Base-by-base conservation (phyloP, 2,888 invertebrate species). In the Elmis aenea region DNA sequence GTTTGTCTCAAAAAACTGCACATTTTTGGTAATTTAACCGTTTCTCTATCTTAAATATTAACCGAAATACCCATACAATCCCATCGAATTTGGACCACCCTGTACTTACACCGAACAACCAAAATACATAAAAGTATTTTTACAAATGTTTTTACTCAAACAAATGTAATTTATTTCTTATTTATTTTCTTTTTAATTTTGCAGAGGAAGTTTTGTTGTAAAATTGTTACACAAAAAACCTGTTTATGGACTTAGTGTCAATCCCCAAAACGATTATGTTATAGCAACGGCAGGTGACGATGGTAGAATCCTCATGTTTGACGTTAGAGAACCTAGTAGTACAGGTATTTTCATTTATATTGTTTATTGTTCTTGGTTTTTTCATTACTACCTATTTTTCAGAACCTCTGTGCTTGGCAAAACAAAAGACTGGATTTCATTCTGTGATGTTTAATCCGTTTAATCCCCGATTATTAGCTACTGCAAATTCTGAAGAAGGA, bases 391-490 rank as follows among this genome's bases (percentile, higher is more conserved):
- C 22, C 22, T 18, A 10, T n/a, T 14, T 10, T 5, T 13, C 9
- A 16, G 79, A 78, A 46, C 76, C 77, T n/a, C 74, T 82, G 50
- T 76, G 78, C 49, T 66, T 85, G 55, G 77, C 83, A 58, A 83
- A 82, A 61, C 76, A 76, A 54, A 75, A 75, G 51, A 76, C 79
- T 32, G 80, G 92, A n/a, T 94, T 91, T 71, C 93, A 94, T 68
- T 88, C 91, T n/a, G 93, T 93, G 20, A 87, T 87, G 81, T 93
- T 86, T 67, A 92, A 94, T 69, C 94, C 94, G 0, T 71, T 77
- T 13, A 90, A 92, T 58, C 76, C 85, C 0, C 75, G 83, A 52
- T 77, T 85, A 51, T 64, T 95, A 39, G 88, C 87, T 8, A 90
- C 92, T 3, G 93, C 93, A 1, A 94, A 94, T 69, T 84, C 90